Conservation (phyloP, 92 coral and sea anemone species). For the Bergia sp. region DNA sequence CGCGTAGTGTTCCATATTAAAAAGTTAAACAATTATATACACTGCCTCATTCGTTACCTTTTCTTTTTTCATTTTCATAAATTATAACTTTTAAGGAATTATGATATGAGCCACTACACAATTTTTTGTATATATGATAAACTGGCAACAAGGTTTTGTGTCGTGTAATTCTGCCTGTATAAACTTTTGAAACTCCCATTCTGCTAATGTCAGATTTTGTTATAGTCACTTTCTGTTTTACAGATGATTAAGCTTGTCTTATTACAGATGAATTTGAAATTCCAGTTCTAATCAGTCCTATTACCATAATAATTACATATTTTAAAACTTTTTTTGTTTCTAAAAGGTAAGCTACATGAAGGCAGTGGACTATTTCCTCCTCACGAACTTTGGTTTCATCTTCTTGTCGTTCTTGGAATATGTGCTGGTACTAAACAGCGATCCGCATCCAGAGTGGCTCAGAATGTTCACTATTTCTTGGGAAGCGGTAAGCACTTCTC, state of each 20-base stretch:
- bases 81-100: too few relatives aligned
- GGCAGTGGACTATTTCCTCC: conserved; percentile 37
- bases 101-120: too few relatives aligned
- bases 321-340: neutral
- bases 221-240: neutral
- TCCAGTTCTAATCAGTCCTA: too few relatives aligned
- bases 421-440: conserved; percentile 32
- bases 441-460: conserved; percentile 18
- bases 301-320: neutral
- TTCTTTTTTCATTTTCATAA: too few relatives aligned
- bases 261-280: too few relatives aligned
- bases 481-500: neutral
- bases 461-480: neutral
- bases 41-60: too few relatives aligned
- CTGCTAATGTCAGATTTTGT: too few relatives aligned
- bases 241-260: neutral
- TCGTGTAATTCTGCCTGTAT: neutral
- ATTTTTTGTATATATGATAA: too few relatives aligned
- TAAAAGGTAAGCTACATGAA: conserved; percentile 42
- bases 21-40: too few relatives aligned
- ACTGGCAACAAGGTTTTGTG: neutral
- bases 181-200: too few relatives aligned
- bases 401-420: conserved; percentile 45
- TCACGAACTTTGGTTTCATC: conserved; percentile 37
- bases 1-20: too few relatives aligned